Conservation (phyloP, 2,797 vertebrate genomes). For the Oreochromis grahami region DNA sequence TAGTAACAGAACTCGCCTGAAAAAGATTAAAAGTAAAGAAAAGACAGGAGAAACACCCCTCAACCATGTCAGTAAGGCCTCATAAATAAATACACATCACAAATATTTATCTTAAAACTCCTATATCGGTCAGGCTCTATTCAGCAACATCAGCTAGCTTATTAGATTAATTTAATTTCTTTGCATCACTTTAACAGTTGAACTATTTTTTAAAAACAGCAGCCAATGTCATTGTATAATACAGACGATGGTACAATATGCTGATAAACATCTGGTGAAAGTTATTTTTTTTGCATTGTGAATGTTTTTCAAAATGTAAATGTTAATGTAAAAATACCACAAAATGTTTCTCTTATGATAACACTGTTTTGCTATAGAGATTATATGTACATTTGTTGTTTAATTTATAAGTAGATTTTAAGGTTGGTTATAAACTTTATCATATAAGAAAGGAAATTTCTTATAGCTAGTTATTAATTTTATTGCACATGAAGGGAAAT, state of each 20-base stretch:
- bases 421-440: conserved; percentile 49
- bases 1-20: not conserved
- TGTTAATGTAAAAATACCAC: not conserved
- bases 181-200: not conserved
- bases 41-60: not conserved
- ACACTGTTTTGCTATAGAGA: conserved; percentile 14
- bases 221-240: conserved; percentile 9
- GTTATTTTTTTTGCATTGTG: not conserved
- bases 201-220: not conserved
- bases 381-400: conserved; percentile 56
- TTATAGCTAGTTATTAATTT: conserved; percentile 9
- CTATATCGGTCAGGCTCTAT: not conserved
- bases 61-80: too few species aligned
- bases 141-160: conserved; percentile 15
- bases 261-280: conserved; percentile 24
- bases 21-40: not conserved
- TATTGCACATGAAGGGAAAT: conserved; percentile 27
- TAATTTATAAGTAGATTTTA: conserved; percentile 64
- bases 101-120: not conserved
- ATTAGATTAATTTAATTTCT: not conserved
- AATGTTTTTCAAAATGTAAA: conserved; percentile 30
- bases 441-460: conserved; percentile 24
- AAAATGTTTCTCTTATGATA: conserved; percentile 2
- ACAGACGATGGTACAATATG: conserved; percentile 63
- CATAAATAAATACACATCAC: too few species aligned